Conservation (phyloP, 2,797 vertebrate species). For the Sebastes taczanowskii region DNA sequence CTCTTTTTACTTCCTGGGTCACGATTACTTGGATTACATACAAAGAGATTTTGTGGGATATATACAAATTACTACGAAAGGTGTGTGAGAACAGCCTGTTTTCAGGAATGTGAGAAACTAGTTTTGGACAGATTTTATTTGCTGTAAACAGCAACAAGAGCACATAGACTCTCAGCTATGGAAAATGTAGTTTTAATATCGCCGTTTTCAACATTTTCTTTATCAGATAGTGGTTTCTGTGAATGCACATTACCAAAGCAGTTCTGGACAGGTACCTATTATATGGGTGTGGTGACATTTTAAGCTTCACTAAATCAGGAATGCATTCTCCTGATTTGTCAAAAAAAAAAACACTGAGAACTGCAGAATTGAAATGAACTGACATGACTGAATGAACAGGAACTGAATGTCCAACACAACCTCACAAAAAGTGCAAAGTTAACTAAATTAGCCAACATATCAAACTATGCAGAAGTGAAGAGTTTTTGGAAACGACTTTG, state of each 20-base stretch:
- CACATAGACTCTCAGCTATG: background rate
- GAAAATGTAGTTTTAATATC: background rate
- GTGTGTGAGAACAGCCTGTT: background rate
- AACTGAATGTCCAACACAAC: background rate
- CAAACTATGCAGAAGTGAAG: background rate
- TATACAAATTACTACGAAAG: too few relatives aligned
- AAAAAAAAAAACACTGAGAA: background rate
- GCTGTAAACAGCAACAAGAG: slow-evolving; percentile 1
- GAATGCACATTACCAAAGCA: background rate
- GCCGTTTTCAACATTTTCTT: background rate
- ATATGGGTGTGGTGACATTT: background rate
- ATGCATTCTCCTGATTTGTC: background rate
- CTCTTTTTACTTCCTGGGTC: too few relatives aligned
- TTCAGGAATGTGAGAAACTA: background rate
- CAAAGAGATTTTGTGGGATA: too few relatives aligned
- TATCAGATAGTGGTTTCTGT: background rate
- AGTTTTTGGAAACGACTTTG: slow-evolving; percentile 16
- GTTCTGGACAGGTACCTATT: slow-evolving; percentile 12
- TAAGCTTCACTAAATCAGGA: background rate
- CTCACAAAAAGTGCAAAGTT: background rate
- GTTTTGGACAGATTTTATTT: background rate
- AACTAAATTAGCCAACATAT: background rate
- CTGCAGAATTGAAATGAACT: background rate
- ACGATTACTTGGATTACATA: too few relatives aligned
- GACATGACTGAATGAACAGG: background rate